phyloP scores from a whole-genome alignment of 1,140 invertebrate species.

The Cotesia glomerata region DNA sequence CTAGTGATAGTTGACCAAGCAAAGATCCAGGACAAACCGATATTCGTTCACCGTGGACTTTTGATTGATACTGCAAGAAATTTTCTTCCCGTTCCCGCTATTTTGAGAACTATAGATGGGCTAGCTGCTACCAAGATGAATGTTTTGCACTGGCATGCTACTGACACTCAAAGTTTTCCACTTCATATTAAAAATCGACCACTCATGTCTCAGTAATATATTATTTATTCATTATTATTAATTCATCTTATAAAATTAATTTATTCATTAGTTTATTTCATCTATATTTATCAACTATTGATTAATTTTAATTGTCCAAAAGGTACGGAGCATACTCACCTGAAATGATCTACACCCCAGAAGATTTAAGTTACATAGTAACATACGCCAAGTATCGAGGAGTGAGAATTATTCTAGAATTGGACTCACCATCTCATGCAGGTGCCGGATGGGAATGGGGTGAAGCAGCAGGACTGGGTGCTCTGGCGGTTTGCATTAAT shows the following conservation, averaged over 20 bases:
- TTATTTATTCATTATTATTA: no score
- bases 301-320: not conserved
- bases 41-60: conserved; percentile 69
- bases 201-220: conserved; percentile 65
- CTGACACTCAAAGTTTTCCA: conserved; percentile 85
- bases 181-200: conserved; percentile 73
- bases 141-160: conserved; percentile 85
- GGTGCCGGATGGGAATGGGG: conserved; percentile 84
- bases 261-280: no score
- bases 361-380: conserved; percentile 72
- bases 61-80: conserved; percentile 80
- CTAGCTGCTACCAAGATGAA: conserved; percentile 84
- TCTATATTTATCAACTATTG: not conserved
- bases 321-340: conserved; percentile 78
- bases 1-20: conserved; percentile 53
- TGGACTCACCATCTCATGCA: conserved; percentile 83
- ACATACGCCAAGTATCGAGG: conserved; percentile 73
- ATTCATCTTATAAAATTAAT: no score
- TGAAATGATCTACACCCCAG: conserved; percentile 71
- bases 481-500: conserved; percentile 76
- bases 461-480: conserved; percentile 69
- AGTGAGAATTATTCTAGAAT: conserved; percentile 74
- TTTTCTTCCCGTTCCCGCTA: conserved; percentile 72
- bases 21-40: conserved; percentile 52
- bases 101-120: conserved; percentile 76